A percentile compares a stretch with the other conserved stretches of the same genome.
These are phyloP conservation scores for Pseudomugil tenellus DNA, from an alignment of 2,797 vertebrate genomes.

Conservation along the genomic window DNA sequence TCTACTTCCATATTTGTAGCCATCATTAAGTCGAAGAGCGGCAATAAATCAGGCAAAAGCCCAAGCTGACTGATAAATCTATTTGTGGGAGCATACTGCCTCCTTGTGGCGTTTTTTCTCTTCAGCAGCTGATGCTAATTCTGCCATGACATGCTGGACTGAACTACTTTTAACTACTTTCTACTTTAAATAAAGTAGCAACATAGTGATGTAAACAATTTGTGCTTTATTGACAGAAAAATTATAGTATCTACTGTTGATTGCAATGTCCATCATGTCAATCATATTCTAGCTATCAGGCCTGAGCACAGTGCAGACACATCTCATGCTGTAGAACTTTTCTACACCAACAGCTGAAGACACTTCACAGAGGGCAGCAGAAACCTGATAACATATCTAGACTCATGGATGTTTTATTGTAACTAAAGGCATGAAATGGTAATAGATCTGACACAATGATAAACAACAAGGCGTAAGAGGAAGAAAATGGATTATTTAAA, in stretches of 20 bases:
- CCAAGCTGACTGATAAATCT: too few relatives aligned
- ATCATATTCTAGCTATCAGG: slow-evolving; percentile 12
- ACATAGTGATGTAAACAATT: slow-evolving; percentile 45
- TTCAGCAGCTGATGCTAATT: background rate
- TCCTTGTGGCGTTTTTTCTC: slow-evolving; percentile 46
- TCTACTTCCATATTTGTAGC: background rate
- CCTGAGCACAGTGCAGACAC: slow-evolving; percentile 58
- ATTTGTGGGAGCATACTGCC: slow-evolving; percentile 57
- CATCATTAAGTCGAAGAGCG: background rate
- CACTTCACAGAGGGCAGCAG: slow-evolving; percentile 26
- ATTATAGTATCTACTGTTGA: slow-evolving; percentile 70
- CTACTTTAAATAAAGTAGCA: slow-evolving; percentile 11
- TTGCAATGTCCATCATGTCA: slow-evolving; percentile 50
- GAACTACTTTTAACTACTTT: background rate
- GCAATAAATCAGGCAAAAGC: too few relatives aligned
- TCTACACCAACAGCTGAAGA: slow-evolving; percentile 38
- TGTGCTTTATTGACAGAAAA: slow-evolving; percentile 82
- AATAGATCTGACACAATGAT: slow-evolving; percentile 14
- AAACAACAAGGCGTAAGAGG: background rate
- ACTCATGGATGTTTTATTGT: slow-evolving; percentile 31
- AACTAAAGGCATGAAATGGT: slow-evolving; percentile 52
- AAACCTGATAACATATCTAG: slow-evolving; percentile 16
- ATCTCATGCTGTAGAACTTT: slow-evolving; percentile 14
- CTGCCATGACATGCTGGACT: accelerated
- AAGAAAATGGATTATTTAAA: background rate